These are phyloP conservation scores for Amphipyra berbera DNA, from an alignment of 2,888 invertebrate genomes.

Conservation along the genomic window DNA sequence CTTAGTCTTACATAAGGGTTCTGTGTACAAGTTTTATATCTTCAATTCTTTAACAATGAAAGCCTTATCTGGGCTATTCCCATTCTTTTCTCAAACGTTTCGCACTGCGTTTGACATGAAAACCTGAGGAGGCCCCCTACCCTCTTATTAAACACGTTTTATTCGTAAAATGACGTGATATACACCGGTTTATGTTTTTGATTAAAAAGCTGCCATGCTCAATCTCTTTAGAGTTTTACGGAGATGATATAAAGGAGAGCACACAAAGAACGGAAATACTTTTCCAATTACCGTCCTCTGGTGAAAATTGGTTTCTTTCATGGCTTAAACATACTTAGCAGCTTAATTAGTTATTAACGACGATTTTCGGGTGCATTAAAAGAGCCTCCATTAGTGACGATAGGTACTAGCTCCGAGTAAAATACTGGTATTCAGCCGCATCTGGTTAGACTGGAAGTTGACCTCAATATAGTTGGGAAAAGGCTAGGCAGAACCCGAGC, in stretches of 20 bases:
- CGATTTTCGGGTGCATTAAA: too few species aligned
- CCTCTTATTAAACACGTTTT: conserved; percentile 61
- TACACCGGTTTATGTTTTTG: conserved; percentile 63
- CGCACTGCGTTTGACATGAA: conserved; percentile 68
- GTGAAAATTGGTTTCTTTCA: background rate
- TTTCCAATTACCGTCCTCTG: background rate
- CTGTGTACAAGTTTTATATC: conserved; percentile 16
- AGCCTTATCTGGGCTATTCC: conserved; percentile 57
- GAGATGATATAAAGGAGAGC: conserved; percentile 17
- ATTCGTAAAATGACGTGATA: conserved; percentile 57
- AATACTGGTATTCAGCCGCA: too few species aligned
- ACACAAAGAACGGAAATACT: conserved; percentile 7
- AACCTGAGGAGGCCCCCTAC: conserved; percentile 48
- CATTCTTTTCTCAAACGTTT: conserved; percentile 43
- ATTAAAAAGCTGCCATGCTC: conserved; percentile 66
- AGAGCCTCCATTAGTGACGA: too few species aligned
- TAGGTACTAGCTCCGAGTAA: too few species aligned
- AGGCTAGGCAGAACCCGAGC: too few species aligned
- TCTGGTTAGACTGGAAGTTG: too few species aligned
- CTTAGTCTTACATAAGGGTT: background rate
- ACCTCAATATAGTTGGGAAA: too few species aligned
- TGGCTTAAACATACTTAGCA: background rate
- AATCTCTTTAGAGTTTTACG: conserved; percentile 47
- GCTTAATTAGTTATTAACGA: background rate
- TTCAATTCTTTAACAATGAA: conserved; percentile 36